Base-by-base conservation (phyloP, 2,888 invertebrate species). In the Drosophila borealis region DNA sequence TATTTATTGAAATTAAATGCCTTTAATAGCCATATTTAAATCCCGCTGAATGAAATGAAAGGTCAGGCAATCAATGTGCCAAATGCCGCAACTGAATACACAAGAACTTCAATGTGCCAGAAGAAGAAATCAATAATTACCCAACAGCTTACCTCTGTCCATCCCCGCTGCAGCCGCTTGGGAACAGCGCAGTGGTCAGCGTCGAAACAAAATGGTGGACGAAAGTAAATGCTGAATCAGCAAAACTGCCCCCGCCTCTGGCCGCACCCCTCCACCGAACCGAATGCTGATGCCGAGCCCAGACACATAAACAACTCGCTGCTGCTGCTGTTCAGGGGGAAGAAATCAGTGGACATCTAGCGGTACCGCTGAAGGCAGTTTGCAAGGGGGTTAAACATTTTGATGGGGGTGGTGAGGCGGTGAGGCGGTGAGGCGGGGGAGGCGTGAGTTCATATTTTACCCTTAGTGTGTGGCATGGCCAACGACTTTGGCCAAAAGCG, bases 261-360 rank as follows among this genome's bases (percentile, higher is more conserved):
- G 34, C 36, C 13, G 36, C 36, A 17, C 36, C 36, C 36, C 36
- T 36, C 1, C 13, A 36, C 11, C 13, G 29, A 8, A 8, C 8
- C 29, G 29, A 29, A 29, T 29, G 29, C 29, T 29, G 29, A 29
- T 29, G 29, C 50, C 29, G 19, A n/a, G 70, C 66, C 69, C 81
- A 81, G 86, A 82, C 82, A 71, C 87, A 83, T 88, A 83, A 83
- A 86, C 82, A 83, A 78, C 51, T 68, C 62, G 55, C 57, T 60
- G 73, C 63, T 57, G 62, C 55, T 53, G n/a, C 61, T 63, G 64
- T 50, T 59, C 19, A 64, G 21, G 39, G 56, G 51, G 77, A 56
- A 68, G 55, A 55, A 70, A 78, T 70, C 73, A 65, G 60, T 67
- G 80, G 73, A 77, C 80, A 56, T 29, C 14, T 17, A 34, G 21